These are phyloP conservation scores for Leiothrix lutea DNA, from an alignment of 2,113 vertebrate species.

Conservation along the genomic window DNA sequence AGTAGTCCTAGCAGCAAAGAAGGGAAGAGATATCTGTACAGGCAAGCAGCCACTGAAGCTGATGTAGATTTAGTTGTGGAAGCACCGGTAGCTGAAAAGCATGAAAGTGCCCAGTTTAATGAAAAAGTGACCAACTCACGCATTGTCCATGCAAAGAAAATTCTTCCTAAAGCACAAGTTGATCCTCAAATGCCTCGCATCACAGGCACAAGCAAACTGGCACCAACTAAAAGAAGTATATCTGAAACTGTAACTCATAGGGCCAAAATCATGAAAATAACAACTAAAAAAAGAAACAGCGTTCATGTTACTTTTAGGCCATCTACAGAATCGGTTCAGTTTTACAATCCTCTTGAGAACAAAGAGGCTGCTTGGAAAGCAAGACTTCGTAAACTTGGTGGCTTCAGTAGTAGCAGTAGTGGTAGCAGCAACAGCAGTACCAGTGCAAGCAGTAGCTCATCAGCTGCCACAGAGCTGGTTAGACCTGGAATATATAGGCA, in stretches of 20 bases:
- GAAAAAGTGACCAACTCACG: conserved; percentile 68
- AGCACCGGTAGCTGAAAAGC: conserved; percentile 66
- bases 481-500: conserved; percentile 79
- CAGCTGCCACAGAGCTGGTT: conserved; percentile 68
- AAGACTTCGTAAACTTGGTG: conserved; percentile 90
- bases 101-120: conserved; percentile 60
- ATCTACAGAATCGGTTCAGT: conserved; percentile 94
- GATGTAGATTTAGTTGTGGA: conserved; percentile 73
- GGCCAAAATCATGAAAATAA: conserved; percentile 81
- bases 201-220: conserved; percentile 72
- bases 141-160: conserved; percentile 75
- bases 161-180: conserved; percentile 68
- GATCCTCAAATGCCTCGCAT: conserved; percentile 69
- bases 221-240: conserved; percentile 81
- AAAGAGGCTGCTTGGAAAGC: conserved; percentile 96
- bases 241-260: conserved; percentile 80
- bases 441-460: conserved; percentile 72
- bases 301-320: conserved; percentile 96
- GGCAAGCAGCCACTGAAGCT: conserved; percentile 76
- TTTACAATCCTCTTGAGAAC: conserved; percentile 93
- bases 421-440: conserved; percentile 67
- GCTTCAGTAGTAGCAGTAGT: conserved; percentile 81
- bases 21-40: conserved; percentile 73
- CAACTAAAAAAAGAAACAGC: conserved; percentile 82
- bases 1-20: conserved; percentile 69